Evolutionary conservation across 2,888 invertebrate genomes (phyloP), one percentile per base, ranked within the genome.

Genomic region (Apantesis nais): DNA sequence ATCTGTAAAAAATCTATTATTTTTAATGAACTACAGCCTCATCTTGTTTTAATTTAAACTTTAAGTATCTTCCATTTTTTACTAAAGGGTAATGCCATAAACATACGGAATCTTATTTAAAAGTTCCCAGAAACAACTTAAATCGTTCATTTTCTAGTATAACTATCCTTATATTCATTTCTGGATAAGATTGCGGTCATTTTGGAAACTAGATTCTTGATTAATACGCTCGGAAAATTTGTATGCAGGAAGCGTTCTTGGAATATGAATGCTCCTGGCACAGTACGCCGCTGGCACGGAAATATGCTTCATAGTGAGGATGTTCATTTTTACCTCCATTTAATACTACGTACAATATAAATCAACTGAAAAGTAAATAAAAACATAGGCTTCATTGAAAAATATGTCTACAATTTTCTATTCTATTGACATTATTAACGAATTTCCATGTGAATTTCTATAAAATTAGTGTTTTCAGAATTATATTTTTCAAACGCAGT

Each of bases 231-330:
- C 1, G 64, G 52, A 71, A 71, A 68, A 81, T 81, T 79, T 68
- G 68, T 76, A 81, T 74, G 72, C 73, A 73, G 74, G 1, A 61
- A 55, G 58, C 61, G 72, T 25, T 60, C 72, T 48, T 62, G 41
- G 77, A 81, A 79, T 78, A 81, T 81, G 74, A 81, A 81, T 81
- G 69, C n/a, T 16, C 22, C 48, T 22, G 34, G 60, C 60, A 61
- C 65, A 25, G 12, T 58, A 55, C 39, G 63, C 39, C 55, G 39
- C 31, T 55, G 44, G 64, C 37, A 65, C 41, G 60, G 65, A 65
- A 69, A 69, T 69, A 48, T 65, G 64, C 60, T 60, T 29, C 34
- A 48, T 37, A 34, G 37, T 37, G 44, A 41, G 9, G 11, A 0
- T 14, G 14, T 55, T 52, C 7, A 58, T 58, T 16, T 58, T 58